Conservation (phyloP, 2,888 invertebrate species). For the Bombyx huttoni region DNA sequence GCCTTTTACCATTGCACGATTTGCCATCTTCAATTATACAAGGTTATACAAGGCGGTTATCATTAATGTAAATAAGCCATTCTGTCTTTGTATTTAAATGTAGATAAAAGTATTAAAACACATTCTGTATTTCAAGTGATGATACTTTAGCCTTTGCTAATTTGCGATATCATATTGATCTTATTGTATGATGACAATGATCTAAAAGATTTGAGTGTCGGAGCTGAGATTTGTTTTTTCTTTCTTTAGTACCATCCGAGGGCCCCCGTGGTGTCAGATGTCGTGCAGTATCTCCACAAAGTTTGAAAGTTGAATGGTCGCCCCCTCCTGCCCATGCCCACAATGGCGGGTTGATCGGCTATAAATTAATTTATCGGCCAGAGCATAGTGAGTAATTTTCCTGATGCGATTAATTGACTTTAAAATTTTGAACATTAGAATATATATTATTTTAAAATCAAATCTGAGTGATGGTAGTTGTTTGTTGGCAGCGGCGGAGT, state of each 20-base stretch:
- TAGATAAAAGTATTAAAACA: too few relatives aligned
- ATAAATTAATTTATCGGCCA: slow-evolving; percentile 87
- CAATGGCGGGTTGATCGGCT: slow-evolving; percentile 84
- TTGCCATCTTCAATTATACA: too few relatives aligned
- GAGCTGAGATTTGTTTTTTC: background rate
- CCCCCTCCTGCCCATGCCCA: slow-evolving; percentile 80
- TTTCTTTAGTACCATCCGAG: slow-evolving; percentile 78
- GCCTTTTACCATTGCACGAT: too few relatives aligned
- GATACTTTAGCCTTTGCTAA: background rate
- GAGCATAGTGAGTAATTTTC: slow-evolving; percentile 50
- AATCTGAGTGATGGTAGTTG: slow-evolving; percentile 67
- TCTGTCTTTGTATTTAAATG: too few relatives aligned
- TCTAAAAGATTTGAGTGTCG: too few relatives aligned
- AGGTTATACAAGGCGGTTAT: too few relatives aligned
- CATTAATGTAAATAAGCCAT: too few relatives aligned
- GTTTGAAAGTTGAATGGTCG: slow-evolving; percentile 85
- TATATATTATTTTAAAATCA: slow-evolving; percentile 21
- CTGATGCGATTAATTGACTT: slow-evolving; percentile 2
- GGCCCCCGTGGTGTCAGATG: slow-evolving; percentile 83
- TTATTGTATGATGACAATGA: too few relatives aligned
- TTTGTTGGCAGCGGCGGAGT: slow-evolving; percentile 66
- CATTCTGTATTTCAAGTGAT: too few relatives aligned
- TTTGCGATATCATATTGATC: too few relatives aligned
- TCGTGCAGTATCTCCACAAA: slow-evolving; percentile 83
- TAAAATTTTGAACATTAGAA: background rate